Evolutionary conservation across 2,797 vertebrate genomes (phyloP).

Genomic region (Fundulus diaphanus): DNA sequence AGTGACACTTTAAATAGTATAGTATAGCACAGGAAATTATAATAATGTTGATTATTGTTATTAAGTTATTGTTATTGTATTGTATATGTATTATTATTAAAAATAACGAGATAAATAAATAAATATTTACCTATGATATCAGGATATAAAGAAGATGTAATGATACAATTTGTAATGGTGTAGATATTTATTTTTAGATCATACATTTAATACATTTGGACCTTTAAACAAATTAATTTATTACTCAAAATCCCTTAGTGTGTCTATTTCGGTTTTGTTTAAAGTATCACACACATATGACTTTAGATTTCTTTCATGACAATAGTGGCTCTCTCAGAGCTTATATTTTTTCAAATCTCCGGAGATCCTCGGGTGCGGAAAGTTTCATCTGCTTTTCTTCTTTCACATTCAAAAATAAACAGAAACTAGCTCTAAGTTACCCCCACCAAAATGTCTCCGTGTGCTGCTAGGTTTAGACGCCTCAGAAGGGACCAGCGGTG

Average conservation of each 20-base stretch:
- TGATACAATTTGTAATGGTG: too few relatives aligned
- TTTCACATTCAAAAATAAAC: background rate
- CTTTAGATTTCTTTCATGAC: background rate
- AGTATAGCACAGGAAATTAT: too few relatives aligned
- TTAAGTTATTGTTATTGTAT: background rate
- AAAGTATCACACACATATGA: background rate
- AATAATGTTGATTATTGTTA: background rate
- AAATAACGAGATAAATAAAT: background rate
- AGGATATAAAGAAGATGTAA: background rate
- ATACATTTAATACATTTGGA: background rate
- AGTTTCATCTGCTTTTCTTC: background rate
- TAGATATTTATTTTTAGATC: background rate
- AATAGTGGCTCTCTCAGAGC: background rate
- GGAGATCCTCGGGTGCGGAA: background rate
- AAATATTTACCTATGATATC: background rate
- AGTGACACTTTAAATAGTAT: background rate
- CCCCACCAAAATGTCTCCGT: background rate
- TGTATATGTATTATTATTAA: too few relatives aligned
- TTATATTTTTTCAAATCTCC: background rate
- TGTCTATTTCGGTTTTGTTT: background rate
- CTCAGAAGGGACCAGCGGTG: constrained; percentile 44
- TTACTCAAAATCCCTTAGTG: background rate
- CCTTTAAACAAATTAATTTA: background rate
- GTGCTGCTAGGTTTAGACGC: constrained; percentile 32
- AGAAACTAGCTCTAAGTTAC: background rate